Conservation (phyloP, 2,888 invertebrate genomes). For the Agrypnus murinus region DNA sequence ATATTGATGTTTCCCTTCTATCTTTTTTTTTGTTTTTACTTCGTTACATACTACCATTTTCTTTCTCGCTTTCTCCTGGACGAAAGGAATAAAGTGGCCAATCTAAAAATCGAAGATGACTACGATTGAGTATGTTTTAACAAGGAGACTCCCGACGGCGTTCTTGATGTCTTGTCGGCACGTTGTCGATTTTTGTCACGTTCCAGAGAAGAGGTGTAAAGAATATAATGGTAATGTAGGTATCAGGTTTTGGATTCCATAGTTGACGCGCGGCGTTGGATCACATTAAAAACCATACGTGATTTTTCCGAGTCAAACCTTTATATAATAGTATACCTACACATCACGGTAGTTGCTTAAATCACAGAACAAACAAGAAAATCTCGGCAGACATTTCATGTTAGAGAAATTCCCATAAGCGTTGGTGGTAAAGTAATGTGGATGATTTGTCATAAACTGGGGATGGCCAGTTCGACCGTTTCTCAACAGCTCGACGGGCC, state of each 20-base stretch:
- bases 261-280: too few species aligned
- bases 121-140: slow-evolving; percentile 25
- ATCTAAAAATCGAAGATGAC: slow-evolving; percentile 27
- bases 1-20: not conserved
- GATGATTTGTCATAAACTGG: slow-evolving; percentile 54
- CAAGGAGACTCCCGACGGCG: slow-evolving; percentile 5
- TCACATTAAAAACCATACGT: too few species aligned
- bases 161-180: slow-evolving; percentile 3
- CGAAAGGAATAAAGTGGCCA: slow-evolving; percentile 15
- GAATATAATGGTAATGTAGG: slow-evolving; percentile 48
- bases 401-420: slow-evolving; percentile 34
- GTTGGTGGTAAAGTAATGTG: slow-evolving; percentile 45
- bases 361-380: slow-evolving; percentile 12
- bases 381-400: slow-evolving; percentile 39
- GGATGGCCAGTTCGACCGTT: slow-evolving; percentile 56
- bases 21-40: not conserved
- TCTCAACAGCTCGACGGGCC: slow-evolving; percentile 59
- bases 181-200: slow-evolving; percentile 46
- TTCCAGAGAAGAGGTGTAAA: slow-evolving; percentile 43
- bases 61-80: not conserved
- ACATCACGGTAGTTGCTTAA: too few species aligned
- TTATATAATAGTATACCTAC: too few species aligned
- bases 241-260: slow-evolving; percentile 31
- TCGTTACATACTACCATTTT: too few species aligned
- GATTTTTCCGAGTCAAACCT: too few species aligned